These are phyloP conservation scores for Dynastes maya DNA, from an alignment of 2,888 invertebrate genomes.

Conservation along the genomic window DNA sequence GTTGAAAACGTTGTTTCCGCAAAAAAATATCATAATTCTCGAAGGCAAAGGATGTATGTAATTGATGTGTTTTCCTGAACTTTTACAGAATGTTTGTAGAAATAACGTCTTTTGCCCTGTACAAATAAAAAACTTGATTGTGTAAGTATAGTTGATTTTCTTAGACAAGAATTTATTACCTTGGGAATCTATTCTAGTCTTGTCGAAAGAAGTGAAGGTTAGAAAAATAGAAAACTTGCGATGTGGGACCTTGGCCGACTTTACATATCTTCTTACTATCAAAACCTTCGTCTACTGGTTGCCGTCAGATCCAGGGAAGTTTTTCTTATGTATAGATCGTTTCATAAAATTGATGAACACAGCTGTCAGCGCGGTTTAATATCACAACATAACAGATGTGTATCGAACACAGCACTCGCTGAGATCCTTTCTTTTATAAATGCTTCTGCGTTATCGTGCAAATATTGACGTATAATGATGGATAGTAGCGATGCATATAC, in stretches of 20 bases:
- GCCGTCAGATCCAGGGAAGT: neutral
- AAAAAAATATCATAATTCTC: too few relatives aligned
- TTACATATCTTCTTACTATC: neutral
- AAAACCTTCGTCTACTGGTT: neutral
- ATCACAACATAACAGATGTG: constrained; percentile 19
- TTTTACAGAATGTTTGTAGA: too few relatives aligned
- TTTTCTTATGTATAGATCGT: constrained; percentile 26
- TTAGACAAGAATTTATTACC: too few relatives aligned
- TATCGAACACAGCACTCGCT: neutral
- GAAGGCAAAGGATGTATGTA: too few relatives aligned
- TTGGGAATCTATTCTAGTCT: too few relatives aligned
- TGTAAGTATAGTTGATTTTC: too few relatives aligned
- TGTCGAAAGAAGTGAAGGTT: too few relatives aligned
- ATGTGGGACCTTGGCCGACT: neutral
- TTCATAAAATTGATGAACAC: constrained; percentile 28
- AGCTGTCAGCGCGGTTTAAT: constrained; percentile 35
- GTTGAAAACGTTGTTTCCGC: too few relatives aligned
- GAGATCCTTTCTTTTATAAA: neutral
- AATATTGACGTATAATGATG: constrained; percentile 14
- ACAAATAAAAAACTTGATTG: too few relatives aligned
- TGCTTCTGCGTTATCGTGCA: neutral
- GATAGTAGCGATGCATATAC: neutral
- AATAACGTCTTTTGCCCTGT: too few relatives aligned
- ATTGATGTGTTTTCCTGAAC: too few relatives aligned
- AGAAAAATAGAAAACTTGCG: neutral